Base-by-base conservation (phyloP, 2,888 invertebrate genomes). In the Macaria notata region DNA sequence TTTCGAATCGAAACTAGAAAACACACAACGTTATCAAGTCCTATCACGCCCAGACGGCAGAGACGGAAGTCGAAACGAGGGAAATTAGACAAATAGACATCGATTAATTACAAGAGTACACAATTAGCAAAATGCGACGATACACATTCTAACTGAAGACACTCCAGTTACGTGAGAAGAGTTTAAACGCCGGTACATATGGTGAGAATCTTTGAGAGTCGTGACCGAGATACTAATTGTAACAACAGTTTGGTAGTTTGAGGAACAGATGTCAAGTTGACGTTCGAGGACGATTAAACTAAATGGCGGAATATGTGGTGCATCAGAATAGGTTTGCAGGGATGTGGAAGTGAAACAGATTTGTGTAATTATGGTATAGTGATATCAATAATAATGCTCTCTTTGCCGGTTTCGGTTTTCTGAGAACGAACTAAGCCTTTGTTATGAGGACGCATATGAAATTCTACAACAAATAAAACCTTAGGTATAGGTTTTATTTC, bases 111-210 rank as follows among this genome's bases (percentile, higher is more conserved):
- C 67, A 73, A 81, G 81, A 82, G 79, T 73, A 77, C 78, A 80
- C 78, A 84, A 81, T 82, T 82, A 83, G 73, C 70, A 71, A 80
- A 83, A 75, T 77, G 64, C 71, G 76, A 76, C 70, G 73, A 81
- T 81, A 78, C 70, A 72, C 65, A 80, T 79, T 73, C 76, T 58
- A 56, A 49, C 63, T 67, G 66, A 30, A 67, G 62, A 56, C 77
- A 78, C 73, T 81, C 81, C 76, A 78, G 64, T 77, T 84, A 87
- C 87, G 86, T 87, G 87, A 72, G 57, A 31, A 29, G 81, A 50
- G 63, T 79, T 70, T 61, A 59, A 73, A 72, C 63, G 54, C 59
- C 63, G 56, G 19, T 19, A 62, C 58, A 54, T 70, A 68, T 72
- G 73, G 74, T 80, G 79, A 73, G 79, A 81, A 80, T 71, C 60